A percentile compares a stretch with the other conserved stretches of the same genome.
Conservation (phyloP, 2,888 invertebrate genomes). For the Erpobdella octoculata region DNA sequence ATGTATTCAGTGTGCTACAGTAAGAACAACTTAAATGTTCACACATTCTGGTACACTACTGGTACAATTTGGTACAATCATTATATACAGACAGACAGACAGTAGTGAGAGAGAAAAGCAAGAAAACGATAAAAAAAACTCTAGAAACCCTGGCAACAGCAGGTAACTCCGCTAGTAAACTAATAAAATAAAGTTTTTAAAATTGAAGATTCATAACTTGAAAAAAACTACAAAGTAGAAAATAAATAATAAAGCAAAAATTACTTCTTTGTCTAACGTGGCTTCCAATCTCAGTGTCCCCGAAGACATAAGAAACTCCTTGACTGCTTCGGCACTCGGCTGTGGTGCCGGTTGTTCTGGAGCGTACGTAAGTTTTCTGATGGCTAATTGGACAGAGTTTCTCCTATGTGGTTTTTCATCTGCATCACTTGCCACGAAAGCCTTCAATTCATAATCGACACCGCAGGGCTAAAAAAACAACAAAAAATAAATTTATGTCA, state of each 20-base stretch:
- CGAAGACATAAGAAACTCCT: slow-evolving; percentile 99
- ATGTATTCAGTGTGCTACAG: too few relatives aligned
- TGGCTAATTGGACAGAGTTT: slow-evolving; percentile 87
- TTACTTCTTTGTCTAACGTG: slow-evolving; percentile 93
- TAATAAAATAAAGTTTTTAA: not conserved
- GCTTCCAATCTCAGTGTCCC: slow-evolving; percentile 95
- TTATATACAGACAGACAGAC: not conserved
- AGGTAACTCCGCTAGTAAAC: too few relatives aligned
- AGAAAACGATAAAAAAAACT: not conserved
- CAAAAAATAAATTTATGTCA: too few relatives aligned
- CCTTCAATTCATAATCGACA: slow-evolving; percentile 96
- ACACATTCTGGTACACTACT: too few relatives aligned
- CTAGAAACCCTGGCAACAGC: too few relatives aligned
- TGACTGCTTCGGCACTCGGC: slow-evolving; percentile 94
- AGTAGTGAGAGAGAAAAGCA: not conserved
- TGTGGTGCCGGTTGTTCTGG: slow-evolving; percentile 92
- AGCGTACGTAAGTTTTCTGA: slow-evolving; percentile 97
- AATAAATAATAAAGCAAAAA: too few relatives aligned
- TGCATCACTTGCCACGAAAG: slow-evolving; percentile 81
- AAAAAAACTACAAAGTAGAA: not conserved
- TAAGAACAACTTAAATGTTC: too few relatives aligned
- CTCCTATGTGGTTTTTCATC: slow-evolving; percentile 96
- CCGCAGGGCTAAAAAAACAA: slow-evolving; percentile 76
- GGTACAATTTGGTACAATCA: too few relatives aligned
- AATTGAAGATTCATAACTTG: not conserved